Evolutionary conservation across 2,113 vertebrate species (phyloP).

Genomic region (Puffinus mauretanicus): DNA sequence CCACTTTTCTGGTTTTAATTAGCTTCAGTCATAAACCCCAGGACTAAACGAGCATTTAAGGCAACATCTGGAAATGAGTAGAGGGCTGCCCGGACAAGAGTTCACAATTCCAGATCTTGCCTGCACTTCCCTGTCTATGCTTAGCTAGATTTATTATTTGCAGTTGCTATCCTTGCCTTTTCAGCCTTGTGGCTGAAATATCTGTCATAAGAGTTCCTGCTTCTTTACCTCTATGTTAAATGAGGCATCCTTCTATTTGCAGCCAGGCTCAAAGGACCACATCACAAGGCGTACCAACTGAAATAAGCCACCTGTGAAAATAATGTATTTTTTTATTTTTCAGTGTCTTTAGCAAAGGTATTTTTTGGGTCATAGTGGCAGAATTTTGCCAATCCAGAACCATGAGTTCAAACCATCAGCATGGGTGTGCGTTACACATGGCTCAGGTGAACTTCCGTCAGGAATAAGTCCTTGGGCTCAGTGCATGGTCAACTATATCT

Average conservation of each 20-base stretch:
- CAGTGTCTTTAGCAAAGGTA: background rate
- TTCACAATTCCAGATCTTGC: background rate
- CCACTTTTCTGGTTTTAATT: background rate
- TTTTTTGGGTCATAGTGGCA: background rate
- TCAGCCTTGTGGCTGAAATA: background rate
- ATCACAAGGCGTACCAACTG: background rate
- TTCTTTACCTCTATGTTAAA: background rate
- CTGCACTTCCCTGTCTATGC: background rate
- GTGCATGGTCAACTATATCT: background rate
- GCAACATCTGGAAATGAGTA: background rate
- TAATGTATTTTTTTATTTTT: rapidly evolving
- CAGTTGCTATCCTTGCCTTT: background rate
- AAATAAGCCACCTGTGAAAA: background rate
- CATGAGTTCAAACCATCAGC: background rate
- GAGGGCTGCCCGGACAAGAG: background rate
- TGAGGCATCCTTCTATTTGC: background rate
- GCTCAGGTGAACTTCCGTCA: background rate
- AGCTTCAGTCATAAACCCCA: background rate
- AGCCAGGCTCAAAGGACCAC: background rate
- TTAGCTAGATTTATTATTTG: background rate
- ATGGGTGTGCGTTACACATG: rapidly evolving
- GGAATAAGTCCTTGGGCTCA: background rate
- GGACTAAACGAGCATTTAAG: background rate
- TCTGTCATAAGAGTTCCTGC: background rate
- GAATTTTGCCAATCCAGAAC: background rate